Percentiles rank a stretch among this genome's conserved stretches.
Evolutionary conservation across 1,140 invertebrate species (phyloP).

Genomic region (Drosophila rufa): DNA sequence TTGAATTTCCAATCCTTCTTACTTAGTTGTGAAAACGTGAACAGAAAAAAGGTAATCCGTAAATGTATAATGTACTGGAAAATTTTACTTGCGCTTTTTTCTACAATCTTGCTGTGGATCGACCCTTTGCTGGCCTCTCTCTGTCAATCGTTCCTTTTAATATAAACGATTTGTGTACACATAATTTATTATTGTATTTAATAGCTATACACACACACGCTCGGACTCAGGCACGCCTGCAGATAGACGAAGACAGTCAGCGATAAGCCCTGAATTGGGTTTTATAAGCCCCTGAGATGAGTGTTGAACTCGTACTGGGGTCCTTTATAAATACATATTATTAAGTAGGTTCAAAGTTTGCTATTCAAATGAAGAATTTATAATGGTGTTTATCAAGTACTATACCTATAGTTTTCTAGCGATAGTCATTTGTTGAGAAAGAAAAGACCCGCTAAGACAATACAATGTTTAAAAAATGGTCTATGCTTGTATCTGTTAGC

Average conservation of each 20-base stretch:
- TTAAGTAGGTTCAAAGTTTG: constrained; percentile 6
- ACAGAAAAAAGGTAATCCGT: constrained; percentile 13
- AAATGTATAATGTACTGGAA: constrained; percentile 49
- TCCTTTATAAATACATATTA: constrained; percentile 3
- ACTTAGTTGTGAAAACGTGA: constrained; percentile 8
- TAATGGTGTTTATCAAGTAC: not conserved
- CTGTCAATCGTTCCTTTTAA: constrained; percentile 28
- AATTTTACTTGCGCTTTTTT: constrained; percentile 69
- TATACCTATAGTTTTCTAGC: not conserved
- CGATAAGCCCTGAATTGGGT: constrained; percentile 50
- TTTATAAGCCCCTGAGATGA: constrained; percentile 41
- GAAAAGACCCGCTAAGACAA: no score
- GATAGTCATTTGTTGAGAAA: no score
- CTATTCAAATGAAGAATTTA: not conserved
- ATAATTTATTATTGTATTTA: constrained; percentile 26
- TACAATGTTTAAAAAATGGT: no score
- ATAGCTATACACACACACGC: constrained; percentile 11
- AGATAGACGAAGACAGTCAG: constrained; percentile 4
- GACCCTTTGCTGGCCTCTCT: constrained; percentile 29
- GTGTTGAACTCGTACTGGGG: not conserved
- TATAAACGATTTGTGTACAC: constrained; percentile 52
- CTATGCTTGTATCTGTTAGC: no score
- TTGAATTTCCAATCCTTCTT: not conserved
- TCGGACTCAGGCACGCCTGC: not conserved
- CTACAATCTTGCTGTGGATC: constrained; percentile 29